Evolutionary conservation across 2,113 vertebrate species (phyloP), one percentile per base, ranked within the genome.

Genomic region (Labrus mixtus): DNA sequence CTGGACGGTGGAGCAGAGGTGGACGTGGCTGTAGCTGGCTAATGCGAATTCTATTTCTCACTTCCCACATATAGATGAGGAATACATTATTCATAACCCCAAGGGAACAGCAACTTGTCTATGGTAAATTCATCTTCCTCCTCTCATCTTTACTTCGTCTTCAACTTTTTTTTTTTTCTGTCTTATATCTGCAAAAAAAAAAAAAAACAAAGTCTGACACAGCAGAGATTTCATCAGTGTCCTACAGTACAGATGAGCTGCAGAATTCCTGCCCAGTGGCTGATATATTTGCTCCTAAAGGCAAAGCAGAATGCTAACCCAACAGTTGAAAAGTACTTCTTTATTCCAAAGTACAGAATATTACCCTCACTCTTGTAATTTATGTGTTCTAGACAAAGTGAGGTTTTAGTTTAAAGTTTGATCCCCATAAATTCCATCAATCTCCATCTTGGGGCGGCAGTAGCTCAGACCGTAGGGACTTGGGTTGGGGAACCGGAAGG

Each of bases 11-110:
- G 57, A 63, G 85, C 78, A 29, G 81, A 88, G 88, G 76, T 87
- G 78, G 87, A 91, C 77, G 51, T 63, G 81, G 83, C 82, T 83
- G 82, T 73, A 57, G 85, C 86, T 88, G 71, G 79, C 93, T 94
- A 93, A 94, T 92, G 84, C 66, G 91, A 92, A 91, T 91, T 93
- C 89, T 85, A 90, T 91, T 93, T 87, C 88, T 91, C 83, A 78
- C 85, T 83, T 93, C 92, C 87, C 88, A 78, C 66, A 65, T 87
- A 92, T 90, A 91, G 90, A 91, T 87, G 87, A 90, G 64, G 73
- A 80, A 93, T 94, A 79, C 86, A 94, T 95, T 92, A 94, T 94
- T 94, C 91, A 94, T 93, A 83, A 87, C 82, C 78, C 82, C 74
- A 75, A 92, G 88, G 87, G 90, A 87, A 85, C 81, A 90, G 89